Evolutionary conservation across 2,888 invertebrate genomes (phyloP).

Genomic region (Tenthredo notha): DNA sequence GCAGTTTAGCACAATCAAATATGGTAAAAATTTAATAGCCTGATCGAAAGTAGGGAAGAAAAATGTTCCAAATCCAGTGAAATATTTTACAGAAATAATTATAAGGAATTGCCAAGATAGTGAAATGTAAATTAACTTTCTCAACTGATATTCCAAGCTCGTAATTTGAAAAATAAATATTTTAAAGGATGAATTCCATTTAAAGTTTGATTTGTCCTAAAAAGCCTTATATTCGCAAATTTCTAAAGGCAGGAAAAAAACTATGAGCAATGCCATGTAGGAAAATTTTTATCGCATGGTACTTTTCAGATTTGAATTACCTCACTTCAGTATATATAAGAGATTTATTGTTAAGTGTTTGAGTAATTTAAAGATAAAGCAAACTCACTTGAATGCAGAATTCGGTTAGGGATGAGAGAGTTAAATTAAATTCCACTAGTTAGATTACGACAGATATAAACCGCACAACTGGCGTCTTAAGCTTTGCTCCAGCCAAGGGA

Average conservation of each 20-base stretch:
- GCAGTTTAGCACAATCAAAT: not conserved
- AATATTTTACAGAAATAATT: too few species aligned
- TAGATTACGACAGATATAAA: conserved; percentile 24
- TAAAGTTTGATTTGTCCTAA: not conserved
- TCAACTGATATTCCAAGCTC: too few species aligned
- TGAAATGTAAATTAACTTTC: too few species aligned
- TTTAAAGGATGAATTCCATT: not conserved
- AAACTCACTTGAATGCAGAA: conserved; percentile 13
- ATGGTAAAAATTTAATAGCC: not conserved
- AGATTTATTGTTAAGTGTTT: not conserved
- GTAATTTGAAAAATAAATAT: not conserved
- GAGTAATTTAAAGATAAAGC: not conserved
- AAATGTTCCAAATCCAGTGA: too few species aligned
- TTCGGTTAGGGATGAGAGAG: conserved; percentile 24
- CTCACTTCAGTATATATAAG: not conserved
- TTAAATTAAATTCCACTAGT: conserved; percentile 38
- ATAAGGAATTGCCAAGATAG: too few species aligned
- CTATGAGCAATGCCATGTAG: not conserved
- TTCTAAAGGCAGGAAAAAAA: not conserved
- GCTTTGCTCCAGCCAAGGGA: conserved; percentile 21
- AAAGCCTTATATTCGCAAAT: not conserved
- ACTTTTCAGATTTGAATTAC: not conserved
- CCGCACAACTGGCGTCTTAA: conserved; percentile 38
- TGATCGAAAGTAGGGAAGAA: too few species aligned
- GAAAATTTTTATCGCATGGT: not conserved